Percentiles rank a stretch among this genome's conserved stretches.
phyloP scores from a whole-genome alignment of 2,797 vertebrate species.

The Myotis daubentonii region DNA sequence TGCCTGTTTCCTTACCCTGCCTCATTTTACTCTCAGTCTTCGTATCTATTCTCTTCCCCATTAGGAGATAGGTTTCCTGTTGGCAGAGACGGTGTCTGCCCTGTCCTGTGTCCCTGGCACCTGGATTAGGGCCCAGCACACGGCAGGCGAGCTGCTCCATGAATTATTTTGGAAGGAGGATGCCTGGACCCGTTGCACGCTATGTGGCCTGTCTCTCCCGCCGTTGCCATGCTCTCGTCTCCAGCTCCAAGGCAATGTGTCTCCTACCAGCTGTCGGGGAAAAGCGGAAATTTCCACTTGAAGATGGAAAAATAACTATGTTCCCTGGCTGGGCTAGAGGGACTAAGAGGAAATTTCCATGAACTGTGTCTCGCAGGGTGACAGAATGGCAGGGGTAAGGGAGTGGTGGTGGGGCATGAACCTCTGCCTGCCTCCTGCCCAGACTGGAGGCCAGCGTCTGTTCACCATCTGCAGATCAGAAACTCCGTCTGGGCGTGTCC shows the following conservation, averaged over 20 bases:
- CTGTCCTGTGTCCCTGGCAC: background rate
- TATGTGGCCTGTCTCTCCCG: background rate
- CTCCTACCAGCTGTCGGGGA: constrained; percentile 19
- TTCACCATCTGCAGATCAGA: background rate
- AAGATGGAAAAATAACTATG: background rate
- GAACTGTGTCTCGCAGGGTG: background rate
- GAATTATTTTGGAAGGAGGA: background rate
- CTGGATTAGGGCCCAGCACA: background rate
- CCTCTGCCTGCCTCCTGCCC: background rate
- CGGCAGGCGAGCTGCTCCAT: background rate
- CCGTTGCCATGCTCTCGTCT: background rate
- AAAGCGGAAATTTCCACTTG: constrained; percentile 68
- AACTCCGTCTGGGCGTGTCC: background rate
- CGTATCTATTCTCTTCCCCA: background rate
- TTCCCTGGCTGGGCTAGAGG: constrained; percentile 9
- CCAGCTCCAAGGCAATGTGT: background rate
- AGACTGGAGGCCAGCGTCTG: background rate
- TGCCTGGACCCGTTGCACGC: background rate
- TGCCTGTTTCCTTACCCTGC: background rate
- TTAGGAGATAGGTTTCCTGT: background rate
- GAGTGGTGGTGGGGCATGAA: background rate
- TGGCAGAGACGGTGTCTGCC: background rate
- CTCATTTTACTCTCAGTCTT: background rate
- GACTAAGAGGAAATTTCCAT: constrained; percentile 68
- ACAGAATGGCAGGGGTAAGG: fast-evolving